These are phyloP conservation scores for Ligdia adustata DNA, from an alignment of 2,888 invertebrate species.

Conservation along the genomic window DNA sequence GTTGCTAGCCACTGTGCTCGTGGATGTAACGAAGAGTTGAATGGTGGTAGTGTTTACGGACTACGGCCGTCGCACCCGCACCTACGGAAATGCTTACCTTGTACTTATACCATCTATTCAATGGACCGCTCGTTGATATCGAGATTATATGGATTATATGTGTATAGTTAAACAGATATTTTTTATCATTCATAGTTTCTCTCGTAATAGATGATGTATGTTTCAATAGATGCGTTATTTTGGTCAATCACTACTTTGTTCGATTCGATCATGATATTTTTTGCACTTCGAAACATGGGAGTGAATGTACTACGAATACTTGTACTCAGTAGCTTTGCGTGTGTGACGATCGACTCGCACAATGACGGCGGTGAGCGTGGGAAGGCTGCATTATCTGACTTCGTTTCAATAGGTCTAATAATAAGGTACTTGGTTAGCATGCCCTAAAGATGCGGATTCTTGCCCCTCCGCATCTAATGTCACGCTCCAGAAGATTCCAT, in stretches of 20 bases:
- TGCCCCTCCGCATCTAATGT: slow-evolving; percentile 32
- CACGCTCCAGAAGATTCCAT: slow-evolving; percentile 23
- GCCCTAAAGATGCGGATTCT: slow-evolving; percentile 37
- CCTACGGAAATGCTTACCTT: slow-evolving; percentile 1
- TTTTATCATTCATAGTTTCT: slow-evolving; percentile 4
- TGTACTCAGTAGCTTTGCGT: slow-evolving; percentile 32
- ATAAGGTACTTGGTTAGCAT: slow-evolving; percentile 43
- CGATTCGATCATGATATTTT: too few relatives aligned
- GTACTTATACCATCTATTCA: slow-evolving; percentile 11
- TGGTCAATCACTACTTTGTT: too few relatives aligned
- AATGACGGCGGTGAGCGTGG: slow-evolving; percentile 54
- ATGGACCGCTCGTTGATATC: slow-evolving; percentile 5
- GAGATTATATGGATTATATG: not conserved
- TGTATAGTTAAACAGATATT: not conserved
- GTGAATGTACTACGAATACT: slow-evolving; percentile 16
- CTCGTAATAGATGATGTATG: too few relatives aligned
- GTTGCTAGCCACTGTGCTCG: slow-evolving; percentile 38
- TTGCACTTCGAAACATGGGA: slow-evolving; percentile 14
- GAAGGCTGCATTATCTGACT: slow-evolving; percentile 55
- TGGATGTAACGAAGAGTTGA: slow-evolving; percentile 36
- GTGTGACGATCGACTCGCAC: slow-evolving; percentile 34
- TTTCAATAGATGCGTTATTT: too few relatives aligned
- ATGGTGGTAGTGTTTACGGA: slow-evolving; percentile 37
- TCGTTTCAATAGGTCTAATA: slow-evolving; percentile 46
- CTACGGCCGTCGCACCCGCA: not conserved